phyloP scores from a whole-genome alignment of 2,113 vertebrate species.

The Oncorhynchus keta region DNA sequence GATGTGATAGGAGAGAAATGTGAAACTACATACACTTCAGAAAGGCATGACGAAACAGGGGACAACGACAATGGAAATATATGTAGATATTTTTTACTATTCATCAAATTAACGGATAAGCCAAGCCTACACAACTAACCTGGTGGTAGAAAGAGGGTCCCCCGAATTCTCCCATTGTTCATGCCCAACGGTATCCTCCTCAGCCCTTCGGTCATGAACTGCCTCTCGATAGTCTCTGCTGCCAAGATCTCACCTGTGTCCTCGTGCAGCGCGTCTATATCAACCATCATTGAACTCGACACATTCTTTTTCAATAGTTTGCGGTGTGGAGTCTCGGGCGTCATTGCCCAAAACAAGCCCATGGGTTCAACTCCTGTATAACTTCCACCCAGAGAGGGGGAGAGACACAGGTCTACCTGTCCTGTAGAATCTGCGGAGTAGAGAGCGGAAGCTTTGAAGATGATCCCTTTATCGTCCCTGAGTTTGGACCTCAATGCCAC shows the following conservation, averaged over 20 bases:
- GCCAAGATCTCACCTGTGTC: constrained; percentile 36
- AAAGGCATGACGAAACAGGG: too few relatives aligned
- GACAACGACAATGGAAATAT: too few relatives aligned
- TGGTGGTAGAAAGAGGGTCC: constrained; percentile 79
- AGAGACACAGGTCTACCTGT: constrained; percentile 62
- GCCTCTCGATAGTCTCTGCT: constrained; percentile 66
- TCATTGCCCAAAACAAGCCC: too few relatives aligned
- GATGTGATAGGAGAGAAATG: too few relatives aligned
- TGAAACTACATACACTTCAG: too few relatives aligned
- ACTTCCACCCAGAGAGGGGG: constrained; percentile 71
- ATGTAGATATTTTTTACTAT: too few relatives aligned
- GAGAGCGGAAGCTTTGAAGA: constrained; percentile 74
- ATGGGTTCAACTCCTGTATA: constrained; percentile 73
- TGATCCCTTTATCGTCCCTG: constrained; percentile 72
- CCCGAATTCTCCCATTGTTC: constrained; percentile 63
- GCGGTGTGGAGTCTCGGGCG: constrained; percentile 33
- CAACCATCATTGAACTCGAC: constrained; percentile 53
- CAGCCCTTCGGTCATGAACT: constrained; percentile 62
- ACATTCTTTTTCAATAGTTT: constrained; percentile 73
- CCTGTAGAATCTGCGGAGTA: constrained; percentile 73
- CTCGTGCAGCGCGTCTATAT: constrained; percentile 34
- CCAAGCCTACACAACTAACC: constrained; percentile 57
- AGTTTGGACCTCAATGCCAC: constrained; percentile 77
- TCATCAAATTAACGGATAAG: too few relatives aligned
- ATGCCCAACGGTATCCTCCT: constrained; percentile 61